A percentile compares a stretch with the other conserved stretches of the same genome.
Conservation (phyloP, 2,113 vertebrate genomes). For the Phocoena sinus region DNA sequence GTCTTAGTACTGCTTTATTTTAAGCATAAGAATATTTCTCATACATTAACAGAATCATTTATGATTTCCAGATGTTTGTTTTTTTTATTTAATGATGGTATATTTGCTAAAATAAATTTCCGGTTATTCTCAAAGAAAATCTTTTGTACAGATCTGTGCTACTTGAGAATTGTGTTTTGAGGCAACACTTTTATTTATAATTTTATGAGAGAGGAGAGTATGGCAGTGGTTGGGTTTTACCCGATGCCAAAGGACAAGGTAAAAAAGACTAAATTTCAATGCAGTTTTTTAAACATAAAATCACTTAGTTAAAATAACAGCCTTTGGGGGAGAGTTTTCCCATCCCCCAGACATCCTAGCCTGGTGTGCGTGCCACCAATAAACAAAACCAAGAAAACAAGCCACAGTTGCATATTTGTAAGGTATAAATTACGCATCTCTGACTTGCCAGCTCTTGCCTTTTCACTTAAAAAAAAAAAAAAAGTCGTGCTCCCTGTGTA, state of each 20-base stretch:
- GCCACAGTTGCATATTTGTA: slow-evolving; percentile 55
- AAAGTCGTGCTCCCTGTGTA: slow-evolving; percentile 18
- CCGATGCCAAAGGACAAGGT: background rate
- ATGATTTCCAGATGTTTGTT: slow-evolving; percentile 59
- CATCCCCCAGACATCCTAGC: background rate
- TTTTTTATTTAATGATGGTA: slow-evolving; percentile 20
- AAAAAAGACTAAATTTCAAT: background rate
- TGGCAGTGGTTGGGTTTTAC: background rate
- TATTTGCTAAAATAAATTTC: slow-evolving; percentile 32
- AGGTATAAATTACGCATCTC: slow-evolving; percentile 65
- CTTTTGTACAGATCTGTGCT: background rate
- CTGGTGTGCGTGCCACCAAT: background rate
- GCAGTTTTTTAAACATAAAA: background rate
- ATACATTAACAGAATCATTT: slow-evolving; percentile 44
- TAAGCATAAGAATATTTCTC: slow-evolving; percentile 45
- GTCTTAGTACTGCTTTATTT: slow-evolving; percentile 53
- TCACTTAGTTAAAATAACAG: background rate
- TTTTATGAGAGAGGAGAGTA: background rate
- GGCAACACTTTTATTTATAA: background rate
- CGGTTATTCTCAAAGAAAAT: slow-evolving; percentile 26
- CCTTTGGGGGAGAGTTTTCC: background rate
- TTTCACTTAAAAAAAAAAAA: background rate
- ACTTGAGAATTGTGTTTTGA: slow-evolving; percentile 5
- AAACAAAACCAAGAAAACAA: slow-evolving; percentile 41
- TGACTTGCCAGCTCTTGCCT: slow-evolving; percentile 59